Conservation (phyloP, 2,888 invertebrate genomes). For the Rhagium mordax region DNA sequence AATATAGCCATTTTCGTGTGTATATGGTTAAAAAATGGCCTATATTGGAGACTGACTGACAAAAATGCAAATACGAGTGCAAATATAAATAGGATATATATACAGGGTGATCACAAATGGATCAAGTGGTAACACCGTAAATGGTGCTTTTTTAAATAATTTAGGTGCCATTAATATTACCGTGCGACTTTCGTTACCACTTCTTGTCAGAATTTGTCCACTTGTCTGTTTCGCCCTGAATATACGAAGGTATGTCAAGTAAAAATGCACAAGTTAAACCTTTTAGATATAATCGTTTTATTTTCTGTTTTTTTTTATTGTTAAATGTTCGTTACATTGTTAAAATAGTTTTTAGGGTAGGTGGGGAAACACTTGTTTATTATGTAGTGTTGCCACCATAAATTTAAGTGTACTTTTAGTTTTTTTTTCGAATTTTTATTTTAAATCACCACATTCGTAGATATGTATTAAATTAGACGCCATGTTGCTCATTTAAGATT, state of each 20-base stretch:
- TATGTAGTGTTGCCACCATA: slow-evolving; percentile 49
- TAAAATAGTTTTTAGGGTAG: slow-evolving; percentile 46
- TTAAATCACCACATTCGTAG: slow-evolving; percentile 32
- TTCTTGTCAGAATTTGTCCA: background rate
- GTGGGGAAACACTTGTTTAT: slow-evolving; percentile 47
- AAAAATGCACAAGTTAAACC: slow-evolving; percentile 29
- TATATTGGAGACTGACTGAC: slow-evolving; percentile 46
- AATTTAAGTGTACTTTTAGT: slow-evolving; percentile 44
- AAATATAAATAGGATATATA: slow-evolving; percentile 16
- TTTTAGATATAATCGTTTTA: slow-evolving; percentile 42
- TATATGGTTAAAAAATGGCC: slow-evolving; percentile 36
- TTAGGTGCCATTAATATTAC: slow-evolving; percentile 11
- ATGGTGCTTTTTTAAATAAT: slow-evolving; percentile 8
- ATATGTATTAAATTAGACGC: slow-evolving; percentile 26
- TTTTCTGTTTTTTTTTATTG: slow-evolving; percentile 42
- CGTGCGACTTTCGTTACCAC: slow-evolving; percentile 1
- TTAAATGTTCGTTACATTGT: slow-evolving; percentile 44
- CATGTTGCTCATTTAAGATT: slow-evolving; percentile 38
- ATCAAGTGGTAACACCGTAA: background rate
- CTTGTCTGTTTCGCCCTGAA: slow-evolving; percentile 1
- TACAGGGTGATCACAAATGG: slow-evolving; percentile 23
- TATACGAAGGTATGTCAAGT: slow-evolving; percentile 44
- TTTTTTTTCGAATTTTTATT: slow-evolving; percentile 44
- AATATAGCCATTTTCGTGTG: slow-evolving; percentile 35
- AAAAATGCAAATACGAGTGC: slow-evolving; percentile 14